Evolutionary conservation across 2,888 invertebrate genomes (phyloP).

Genomic region (Amphipoea lucens): DNA sequence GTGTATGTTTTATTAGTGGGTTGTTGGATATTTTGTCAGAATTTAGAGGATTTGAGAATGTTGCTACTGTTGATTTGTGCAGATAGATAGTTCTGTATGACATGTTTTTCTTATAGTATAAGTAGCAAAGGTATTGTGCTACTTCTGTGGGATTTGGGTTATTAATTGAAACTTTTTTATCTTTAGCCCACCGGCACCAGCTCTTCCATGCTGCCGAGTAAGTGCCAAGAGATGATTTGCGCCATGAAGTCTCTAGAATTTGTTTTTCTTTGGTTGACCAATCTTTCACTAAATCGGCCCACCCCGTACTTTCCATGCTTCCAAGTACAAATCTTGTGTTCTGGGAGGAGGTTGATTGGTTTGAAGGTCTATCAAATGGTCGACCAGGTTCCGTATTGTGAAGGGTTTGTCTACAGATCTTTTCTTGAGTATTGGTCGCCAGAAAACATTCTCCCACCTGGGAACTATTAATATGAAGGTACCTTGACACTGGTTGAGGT

Average conservation of each 20-base stretch:
- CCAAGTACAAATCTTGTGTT: constrained; percentile 15
- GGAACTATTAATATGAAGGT: too few relatives aligned
- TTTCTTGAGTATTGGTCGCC: too few relatives aligned
- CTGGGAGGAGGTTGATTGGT: not conserved
- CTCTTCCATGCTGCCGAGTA: constrained; percentile 2
- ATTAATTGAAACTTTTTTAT: constrained; percentile 8
- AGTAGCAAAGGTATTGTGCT: constrained; percentile 8
- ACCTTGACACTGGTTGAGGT: too few relatives aligned
- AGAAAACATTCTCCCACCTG: too few relatives aligned
- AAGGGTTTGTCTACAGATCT: too few relatives aligned
- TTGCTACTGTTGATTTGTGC: constrained; percentile 15
- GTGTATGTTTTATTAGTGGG: too few relatives aligned
- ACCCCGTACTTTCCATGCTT: constrained; percentile 13
- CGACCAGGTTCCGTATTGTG: too few relatives aligned
- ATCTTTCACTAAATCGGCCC: constrained; percentile 8
- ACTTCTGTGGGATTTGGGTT: constrained; percentile 3
- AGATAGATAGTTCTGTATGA: constrained; percentile 9
- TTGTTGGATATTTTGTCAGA: too few relatives aligned
- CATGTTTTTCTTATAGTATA: constrained; percentile 14
- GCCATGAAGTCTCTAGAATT: constrained; percentile 3
- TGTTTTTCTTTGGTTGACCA: not conserved
- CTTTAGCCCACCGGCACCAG: not conserved
- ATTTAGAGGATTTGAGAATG: too few relatives aligned
- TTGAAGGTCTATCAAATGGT: too few relatives aligned
- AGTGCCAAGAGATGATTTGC: constrained; percentile 2